Conservation (phyloP, 2,113 vertebrate species). For the Notarius lentiginosus region DNA sequence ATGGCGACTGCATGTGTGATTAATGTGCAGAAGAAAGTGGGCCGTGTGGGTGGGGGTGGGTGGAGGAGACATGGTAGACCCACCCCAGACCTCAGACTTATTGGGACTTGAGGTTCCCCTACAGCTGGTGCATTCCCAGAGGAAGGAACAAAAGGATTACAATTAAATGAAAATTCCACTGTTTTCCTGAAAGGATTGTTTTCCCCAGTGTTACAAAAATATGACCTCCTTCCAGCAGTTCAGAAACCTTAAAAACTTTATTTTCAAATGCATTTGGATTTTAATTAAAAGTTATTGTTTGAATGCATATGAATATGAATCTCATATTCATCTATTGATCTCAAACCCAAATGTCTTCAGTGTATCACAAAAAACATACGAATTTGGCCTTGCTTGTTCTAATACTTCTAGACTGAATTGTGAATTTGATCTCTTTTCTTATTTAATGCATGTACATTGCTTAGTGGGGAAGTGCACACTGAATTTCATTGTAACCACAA, state of each 20-base stretch:
- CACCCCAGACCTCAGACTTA: conserved; percentile 25
- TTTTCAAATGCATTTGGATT: background rate
- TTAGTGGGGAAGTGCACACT: too few relatives aligned
- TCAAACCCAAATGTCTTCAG: too few relatives aligned
- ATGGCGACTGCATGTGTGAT: conserved; percentile 45
- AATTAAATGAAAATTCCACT: conserved; percentile 16
- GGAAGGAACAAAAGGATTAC: conserved; percentile 45
- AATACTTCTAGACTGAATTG: too few relatives aligned
- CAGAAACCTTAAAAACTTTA: background rate
- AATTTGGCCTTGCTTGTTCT: too few relatives aligned
- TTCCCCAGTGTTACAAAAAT: background rate
- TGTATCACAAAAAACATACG: too few relatives aligned
- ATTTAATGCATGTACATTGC: too few relatives aligned
- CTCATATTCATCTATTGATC: too few relatives aligned
- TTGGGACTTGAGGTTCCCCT: conserved; percentile 21
- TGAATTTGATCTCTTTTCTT: too few relatives aligned
- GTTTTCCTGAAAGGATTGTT: conserved; percentile 19
- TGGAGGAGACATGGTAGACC: conserved; percentile 13
- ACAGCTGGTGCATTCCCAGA: conserved; percentile 55
- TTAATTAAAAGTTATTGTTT: background rate
- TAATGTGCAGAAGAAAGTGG: conserved; percentile 48
- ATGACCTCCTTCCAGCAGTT: background rate
- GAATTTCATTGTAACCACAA: too few relatives aligned
- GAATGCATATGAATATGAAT: background rate
- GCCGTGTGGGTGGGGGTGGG: conserved; percentile 22